Percentiles rank a stretch among this genome's conserved stretches.
Conservation (phyloP, 2,797 vertebrate species). For the Harpagifer antarcticus region DNA sequence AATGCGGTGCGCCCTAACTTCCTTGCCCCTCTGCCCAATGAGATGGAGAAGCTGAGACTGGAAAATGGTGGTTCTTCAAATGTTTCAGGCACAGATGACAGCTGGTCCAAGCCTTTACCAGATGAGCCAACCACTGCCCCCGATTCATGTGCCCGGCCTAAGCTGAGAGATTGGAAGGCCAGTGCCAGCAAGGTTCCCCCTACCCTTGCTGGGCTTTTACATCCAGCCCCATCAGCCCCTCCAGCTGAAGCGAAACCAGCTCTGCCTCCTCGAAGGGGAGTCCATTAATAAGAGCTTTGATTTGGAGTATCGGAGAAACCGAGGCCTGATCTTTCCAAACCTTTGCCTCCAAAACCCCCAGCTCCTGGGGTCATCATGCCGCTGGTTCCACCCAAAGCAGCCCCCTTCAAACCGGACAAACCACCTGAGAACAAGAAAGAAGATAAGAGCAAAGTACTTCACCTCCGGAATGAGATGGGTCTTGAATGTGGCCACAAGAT, state of each 20-base stretch:
- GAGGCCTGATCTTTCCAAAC: conserved; percentile 84
- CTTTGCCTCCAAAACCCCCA: conserved; percentile 90
- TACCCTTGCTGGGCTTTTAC: conserved; percentile 75
- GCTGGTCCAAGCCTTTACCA: conserved; percentile 90
- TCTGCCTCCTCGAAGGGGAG: conserved; percentile 92
- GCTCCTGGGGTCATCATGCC: conserved; percentile 89
- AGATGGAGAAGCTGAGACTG: conserved; percentile 90
- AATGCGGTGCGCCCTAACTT: conserved; percentile 94
- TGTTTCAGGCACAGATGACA: conserved; percentile 76
- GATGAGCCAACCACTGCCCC: conserved; percentile 87
- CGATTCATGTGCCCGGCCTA: conserved; percentile 85
- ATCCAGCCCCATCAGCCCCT: conserved; percentile 83
- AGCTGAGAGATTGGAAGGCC: conserved; percentile 93
- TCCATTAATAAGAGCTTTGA: conserved; percentile 96
- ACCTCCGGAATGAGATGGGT: conserved; percentile 96
- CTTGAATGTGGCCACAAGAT: conserved; percentile 97
- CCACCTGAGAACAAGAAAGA: conserved; percentile 90
- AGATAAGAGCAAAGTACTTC: conserved; percentile 92
- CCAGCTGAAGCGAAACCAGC: conserved; percentile 93
- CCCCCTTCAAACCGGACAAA: conserved; percentile 87
- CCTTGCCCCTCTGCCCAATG: conserved; percentile 92
- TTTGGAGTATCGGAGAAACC: conserved; percentile 88
- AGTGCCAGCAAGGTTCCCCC: conserved; percentile 75
- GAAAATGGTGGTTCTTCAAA: conserved; percentile 74
- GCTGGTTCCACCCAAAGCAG: conserved; percentile 85